Evolutionary conservation across 2,888 invertebrate genomes (phyloP).

Genomic region (Macrophya alboannulata): DNA sequence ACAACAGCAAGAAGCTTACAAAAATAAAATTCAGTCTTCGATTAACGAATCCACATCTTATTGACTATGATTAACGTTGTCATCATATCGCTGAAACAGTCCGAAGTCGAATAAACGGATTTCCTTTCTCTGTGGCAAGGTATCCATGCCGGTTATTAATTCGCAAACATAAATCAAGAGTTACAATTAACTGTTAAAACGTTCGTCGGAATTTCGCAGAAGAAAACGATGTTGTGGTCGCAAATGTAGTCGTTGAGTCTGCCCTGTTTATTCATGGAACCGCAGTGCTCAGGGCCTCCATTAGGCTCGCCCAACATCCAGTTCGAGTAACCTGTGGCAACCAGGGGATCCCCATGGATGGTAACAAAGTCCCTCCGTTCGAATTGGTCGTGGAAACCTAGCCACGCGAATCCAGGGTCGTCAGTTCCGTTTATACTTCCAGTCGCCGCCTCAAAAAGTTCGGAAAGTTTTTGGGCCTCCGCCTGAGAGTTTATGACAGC

Average conservation of each 20-base stretch:
- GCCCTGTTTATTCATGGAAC: constrained; percentile 57
- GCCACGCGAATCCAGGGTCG: constrained; percentile 50
- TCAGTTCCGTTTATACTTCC: constrained; percentile 40
- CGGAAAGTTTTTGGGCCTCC: constrained; percentile 55
- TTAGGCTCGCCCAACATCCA: constrained; percentile 57
- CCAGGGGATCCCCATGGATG: constrained; percentile 57
- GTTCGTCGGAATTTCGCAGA: constrained; percentile 59
- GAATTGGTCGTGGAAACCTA: constrained; percentile 61
- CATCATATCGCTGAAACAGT: no score
- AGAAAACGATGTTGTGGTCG: constrained; percentile 52
- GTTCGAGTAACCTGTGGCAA: constrained; percentile 58
- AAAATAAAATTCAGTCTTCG: no score
- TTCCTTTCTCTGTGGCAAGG: not conserved
- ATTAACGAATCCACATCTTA: no score
- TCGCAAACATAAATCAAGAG: not conserved
- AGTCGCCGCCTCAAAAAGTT: constrained; percentile 49
- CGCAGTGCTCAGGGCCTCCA: constrained; percentile 57
- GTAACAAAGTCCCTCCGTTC: constrained; percentile 59
- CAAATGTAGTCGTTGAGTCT: constrained; percentile 60
- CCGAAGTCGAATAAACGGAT: no score
- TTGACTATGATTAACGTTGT: no score
- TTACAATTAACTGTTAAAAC: constrained; percentile 12
- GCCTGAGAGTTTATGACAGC: constrained; percentile 62
- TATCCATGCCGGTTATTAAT: not conserved
- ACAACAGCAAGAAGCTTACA: not conserved